Evolutionary conservation across 2,113 vertebrate genomes (phyloP), one percentile per base, ranked within the genome.

Genomic region (Cyanoramphus novaezelandiae): DNA sequence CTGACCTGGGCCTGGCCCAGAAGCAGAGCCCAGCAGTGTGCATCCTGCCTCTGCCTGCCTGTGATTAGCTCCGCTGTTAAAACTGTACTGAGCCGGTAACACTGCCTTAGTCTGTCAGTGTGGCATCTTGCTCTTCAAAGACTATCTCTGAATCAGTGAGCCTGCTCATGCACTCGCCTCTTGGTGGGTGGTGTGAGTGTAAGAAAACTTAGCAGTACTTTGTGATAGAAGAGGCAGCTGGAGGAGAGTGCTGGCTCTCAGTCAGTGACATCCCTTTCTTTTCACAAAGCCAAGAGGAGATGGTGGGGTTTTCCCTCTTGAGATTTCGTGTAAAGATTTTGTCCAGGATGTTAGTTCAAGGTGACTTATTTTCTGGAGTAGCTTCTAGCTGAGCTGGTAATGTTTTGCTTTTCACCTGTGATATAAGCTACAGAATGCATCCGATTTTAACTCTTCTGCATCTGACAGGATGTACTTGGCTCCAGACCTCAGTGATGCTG

Each of bases 21-120:
- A 27, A 49, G 65, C 59, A 33, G 28, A n/a, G 33, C 18, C 13
- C 2, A 7, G 28, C 2, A 1, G 39, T 1, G 5, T 7, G 41
- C 14, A 4, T 49, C 52, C 72, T 29, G 47, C 62, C 27, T 37
- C 79, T 21, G n/a, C 37, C 74, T 1, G 1, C 37, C 21, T 57
- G 13, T 5, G 21, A 62, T 13, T 4, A 21, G 68, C 68, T 37
- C 39, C 9, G 50, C 10, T 23, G 14, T n/a, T 60, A 25, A 10
- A 28, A 5, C 49, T 17, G 18, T 10, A 15, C 24, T 2, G 0
- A 18, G 4, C 33, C 13, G 74, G 62, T 19, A 17, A 5, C 41
- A 21, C 14, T 31, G 17, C 39, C 29, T 37, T 27, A 6, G 41
- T 27, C 27, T 60, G 31, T 39, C 1, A 0, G 9, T 4, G 49